These are phyloP conservation scores for Clusia tigrina DNA, from an alignment of 2,888 invertebrate species.

Conservation along the genomic window DNA sequence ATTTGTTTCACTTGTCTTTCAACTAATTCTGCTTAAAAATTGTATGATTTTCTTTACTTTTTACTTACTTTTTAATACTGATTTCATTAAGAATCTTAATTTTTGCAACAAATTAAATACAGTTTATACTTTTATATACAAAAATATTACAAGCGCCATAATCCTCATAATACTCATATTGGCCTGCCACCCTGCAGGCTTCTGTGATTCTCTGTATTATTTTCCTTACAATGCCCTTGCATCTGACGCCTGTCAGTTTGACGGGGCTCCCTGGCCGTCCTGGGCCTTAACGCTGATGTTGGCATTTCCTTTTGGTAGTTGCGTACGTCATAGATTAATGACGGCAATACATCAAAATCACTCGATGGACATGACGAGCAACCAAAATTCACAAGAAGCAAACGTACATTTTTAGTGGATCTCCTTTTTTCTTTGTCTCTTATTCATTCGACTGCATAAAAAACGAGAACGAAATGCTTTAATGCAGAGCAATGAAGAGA, in stretches of 20 bases:
- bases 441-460: conserved; percentile 19
- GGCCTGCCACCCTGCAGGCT: conserved; percentile 24
- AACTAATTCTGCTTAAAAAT: background rate
- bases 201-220: conserved; percentile 36
- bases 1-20: background rate
- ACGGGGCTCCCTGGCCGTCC: conserved; percentile 25
- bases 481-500: background rate
- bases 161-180: conserved; percentile 46
- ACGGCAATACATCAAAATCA: conserved; percentile 64
- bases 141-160: no score
- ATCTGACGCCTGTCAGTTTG: conserved; percentile 19
- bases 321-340: conserved; percentile 67
- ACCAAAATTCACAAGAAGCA: conserved; percentile 51
- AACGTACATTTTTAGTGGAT: conserved; percentile 39
- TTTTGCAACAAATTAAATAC: no score
- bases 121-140: no score
- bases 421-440: conserved; percentile 16
- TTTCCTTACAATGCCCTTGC: conserved; percentile 28
- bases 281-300: conserved; percentile 54
- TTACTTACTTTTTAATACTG: no score
- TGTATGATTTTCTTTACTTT: no score
- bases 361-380: conserved; percentile 65
- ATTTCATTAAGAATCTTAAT: no score
- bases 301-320: conserved; percentile 62
- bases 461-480: conserved; percentile 17